A percentile compares a stretch with the other conserved stretches of the same genome.
Evolutionary conservation across 2,888 invertebrate species (phyloP).

Genomic region (Dendrolimus pini): DNA sequence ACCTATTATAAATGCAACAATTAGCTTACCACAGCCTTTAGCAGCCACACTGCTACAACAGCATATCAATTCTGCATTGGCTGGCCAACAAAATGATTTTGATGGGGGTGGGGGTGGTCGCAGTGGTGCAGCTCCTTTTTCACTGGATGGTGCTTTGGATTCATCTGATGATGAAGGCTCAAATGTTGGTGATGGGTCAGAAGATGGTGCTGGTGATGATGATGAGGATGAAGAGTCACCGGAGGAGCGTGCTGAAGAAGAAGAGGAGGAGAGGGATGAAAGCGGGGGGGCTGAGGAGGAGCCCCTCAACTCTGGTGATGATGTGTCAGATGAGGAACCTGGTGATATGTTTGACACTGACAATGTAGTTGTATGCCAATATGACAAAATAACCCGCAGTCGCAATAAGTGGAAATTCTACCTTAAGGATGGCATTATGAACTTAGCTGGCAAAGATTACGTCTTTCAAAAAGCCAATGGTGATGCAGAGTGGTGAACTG

Average conservation of each 20-base stretch:
- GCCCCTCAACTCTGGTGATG: slow-evolving; percentile 97
- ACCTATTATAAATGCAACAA: slow-evolving; percentile 92
- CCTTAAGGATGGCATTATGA: slow-evolving; percentile 99
- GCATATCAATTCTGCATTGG: slow-evolving; percentile 89
- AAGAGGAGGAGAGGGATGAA: slow-evolving; percentile 83
- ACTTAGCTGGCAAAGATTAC: slow-evolving; percentile 97
- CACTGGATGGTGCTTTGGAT: slow-evolving; percentile 80
- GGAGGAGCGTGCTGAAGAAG: slow-evolving; percentile 79
- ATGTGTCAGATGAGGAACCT: slow-evolving; percentile 97
- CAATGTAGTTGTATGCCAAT: slow-evolving; percentile 99
- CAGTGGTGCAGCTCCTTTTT: slow-evolving; percentile 60
- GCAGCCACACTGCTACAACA: slow-evolving; percentile 91
- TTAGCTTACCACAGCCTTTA: slow-evolving; percentile 88
- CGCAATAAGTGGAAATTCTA: slow-evolving; percentile 99
- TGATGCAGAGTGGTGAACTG: slow-evolving; percentile 97
- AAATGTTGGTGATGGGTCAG: slow-evolving; percentile 69
- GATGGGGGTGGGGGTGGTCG: slow-evolving; percentile 68
- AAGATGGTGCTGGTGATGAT: slow-evolving; percentile 83
- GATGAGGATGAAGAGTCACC: slow-evolving; percentile 88
- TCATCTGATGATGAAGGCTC: slow-evolving; percentile 87
- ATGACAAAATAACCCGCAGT: slow-evolving; percentile 99
- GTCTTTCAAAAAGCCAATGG: slow-evolving; percentile 99
- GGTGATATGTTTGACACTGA: slow-evolving; percentile 98
- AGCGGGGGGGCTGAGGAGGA: slow-evolving; percentile 84
- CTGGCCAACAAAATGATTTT: slow-evolving; percentile 64